Evolutionary conservation across 2,113 vertebrate genomes (phyloP).

Genomic region (Tyrannus savana): DNA sequence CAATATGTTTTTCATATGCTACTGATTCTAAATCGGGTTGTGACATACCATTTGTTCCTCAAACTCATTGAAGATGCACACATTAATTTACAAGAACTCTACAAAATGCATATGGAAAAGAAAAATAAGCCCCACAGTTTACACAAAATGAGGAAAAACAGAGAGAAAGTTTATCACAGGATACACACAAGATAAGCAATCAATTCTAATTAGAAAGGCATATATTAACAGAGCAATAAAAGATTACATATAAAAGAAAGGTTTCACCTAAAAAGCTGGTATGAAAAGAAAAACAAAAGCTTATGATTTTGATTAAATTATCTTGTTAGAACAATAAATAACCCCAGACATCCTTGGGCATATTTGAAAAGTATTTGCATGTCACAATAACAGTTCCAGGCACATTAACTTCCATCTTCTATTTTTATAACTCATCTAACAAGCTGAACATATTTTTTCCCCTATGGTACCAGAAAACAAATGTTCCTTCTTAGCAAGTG

Average conservation of each 20-base stretch:
- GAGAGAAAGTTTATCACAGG: neutral
- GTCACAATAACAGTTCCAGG: neutral
- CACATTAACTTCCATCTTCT: neutral
- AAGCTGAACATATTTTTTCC: neutral
- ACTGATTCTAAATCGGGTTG: slow-evolving; percentile 26
- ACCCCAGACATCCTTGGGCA: neutral
- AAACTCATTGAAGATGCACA: neutral
- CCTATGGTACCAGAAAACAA: neutral
- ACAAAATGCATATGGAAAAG: neutral
- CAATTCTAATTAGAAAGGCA: neutral
- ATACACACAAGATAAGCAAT: neutral
- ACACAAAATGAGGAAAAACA: neutral
- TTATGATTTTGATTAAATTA: neutral
- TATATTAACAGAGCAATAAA: neutral
- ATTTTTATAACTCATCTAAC: neutral
- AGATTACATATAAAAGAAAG: neutral
- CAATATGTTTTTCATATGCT: slow-evolving; percentile 32
- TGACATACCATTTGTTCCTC: slow-evolving; percentile 25
- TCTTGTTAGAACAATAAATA: neutral
- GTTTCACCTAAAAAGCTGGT: neutral
- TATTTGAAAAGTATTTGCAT: neutral
- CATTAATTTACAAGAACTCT: neutral
- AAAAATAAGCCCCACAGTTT: neutral
- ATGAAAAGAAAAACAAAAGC: neutral
- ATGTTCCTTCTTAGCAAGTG: neutral